Conservation (phyloP, 2,797 vertebrate genomes). For the Platalea minor region DNA sequence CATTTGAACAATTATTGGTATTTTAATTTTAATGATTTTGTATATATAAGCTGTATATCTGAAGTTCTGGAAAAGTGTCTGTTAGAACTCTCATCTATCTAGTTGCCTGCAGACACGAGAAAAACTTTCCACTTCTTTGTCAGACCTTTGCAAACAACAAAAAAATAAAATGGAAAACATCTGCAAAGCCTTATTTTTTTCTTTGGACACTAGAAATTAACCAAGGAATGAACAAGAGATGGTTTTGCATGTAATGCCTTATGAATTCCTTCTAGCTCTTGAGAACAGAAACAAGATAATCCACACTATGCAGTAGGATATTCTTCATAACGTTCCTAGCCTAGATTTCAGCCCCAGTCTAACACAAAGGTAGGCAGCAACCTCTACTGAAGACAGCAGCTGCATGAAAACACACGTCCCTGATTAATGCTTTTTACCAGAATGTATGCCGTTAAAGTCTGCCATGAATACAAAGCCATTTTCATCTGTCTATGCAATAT, state of each 20-base stretch:
- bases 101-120: background rate
- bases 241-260: background rate
- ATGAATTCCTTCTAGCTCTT: background rate
- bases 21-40: background rate
- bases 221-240: background rate
- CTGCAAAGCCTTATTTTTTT: background rate
- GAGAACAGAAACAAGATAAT: background rate
- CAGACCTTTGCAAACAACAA: background rate
- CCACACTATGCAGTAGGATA: background rate
- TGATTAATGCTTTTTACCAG: background rate
- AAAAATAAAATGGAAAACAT: background rate
- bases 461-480: background rate
- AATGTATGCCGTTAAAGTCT: background rate
- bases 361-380: background rate
- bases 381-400: background rate
- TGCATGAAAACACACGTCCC: accelerated
- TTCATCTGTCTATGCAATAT: background rate
- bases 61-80: background rate
- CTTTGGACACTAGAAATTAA: background rate
- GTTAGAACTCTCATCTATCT: background rate
- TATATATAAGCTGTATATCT: background rate
- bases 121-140: background rate
- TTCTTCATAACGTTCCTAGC: background rate
- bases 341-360: background rate
- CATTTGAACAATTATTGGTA: background rate